Conservation (phyloP, 2,113 vertebrate species). For the Eidolon helvum region DNA sequence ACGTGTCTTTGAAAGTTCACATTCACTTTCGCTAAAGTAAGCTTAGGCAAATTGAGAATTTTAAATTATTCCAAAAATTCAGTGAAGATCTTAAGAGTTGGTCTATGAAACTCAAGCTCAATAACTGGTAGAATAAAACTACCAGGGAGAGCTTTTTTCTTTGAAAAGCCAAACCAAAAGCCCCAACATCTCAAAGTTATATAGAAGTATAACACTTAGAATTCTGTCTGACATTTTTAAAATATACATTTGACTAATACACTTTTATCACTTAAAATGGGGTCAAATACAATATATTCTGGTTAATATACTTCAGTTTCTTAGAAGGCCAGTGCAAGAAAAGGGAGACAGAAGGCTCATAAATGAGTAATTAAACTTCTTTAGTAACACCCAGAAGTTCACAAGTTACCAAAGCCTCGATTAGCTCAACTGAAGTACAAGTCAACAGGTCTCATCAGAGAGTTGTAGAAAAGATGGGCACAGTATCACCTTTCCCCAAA, state of each 20-base stretch:
- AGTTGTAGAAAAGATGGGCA: neutral
- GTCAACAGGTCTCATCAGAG: conserved; percentile 1
- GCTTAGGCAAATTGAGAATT: neutral
- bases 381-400: neutral
- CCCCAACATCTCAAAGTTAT: neutral
- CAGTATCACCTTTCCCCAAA: neutral
- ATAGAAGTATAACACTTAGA: neutral
- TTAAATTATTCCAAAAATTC: neutral
- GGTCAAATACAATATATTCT: neutral
- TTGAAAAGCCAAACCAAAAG: conserved; percentile 38
- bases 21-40: conserved; percentile 1
- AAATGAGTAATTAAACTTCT: conserved; percentile 38
- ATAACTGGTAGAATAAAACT: neutral
- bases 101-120: neutral
- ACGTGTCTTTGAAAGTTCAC: neutral
- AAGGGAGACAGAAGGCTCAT: neutral
- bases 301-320: neutral
- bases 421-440: conserved; percentile 36
- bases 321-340: neutral
- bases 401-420: neutral
- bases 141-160: neutral
- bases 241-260: neutral
- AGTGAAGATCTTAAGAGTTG: neutral
- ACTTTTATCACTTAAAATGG: conserved; percentile 20
- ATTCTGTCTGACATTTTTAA: neutral